Base-by-base conservation (phyloP, 1,140 invertebrate species). In the Leptopilina clavipes region DNA sequence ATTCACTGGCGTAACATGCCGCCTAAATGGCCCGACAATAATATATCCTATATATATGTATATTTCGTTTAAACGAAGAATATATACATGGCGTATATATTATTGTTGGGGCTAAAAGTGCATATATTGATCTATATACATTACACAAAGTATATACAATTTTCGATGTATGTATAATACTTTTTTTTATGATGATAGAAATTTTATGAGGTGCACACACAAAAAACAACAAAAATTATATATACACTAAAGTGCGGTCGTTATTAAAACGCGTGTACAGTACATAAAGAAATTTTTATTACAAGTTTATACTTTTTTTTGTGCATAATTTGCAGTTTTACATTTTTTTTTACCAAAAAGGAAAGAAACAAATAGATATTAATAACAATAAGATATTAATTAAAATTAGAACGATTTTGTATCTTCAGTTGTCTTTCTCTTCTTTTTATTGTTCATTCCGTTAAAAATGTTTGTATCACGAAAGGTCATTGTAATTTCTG, bases 1-100 rank as follows among this genome's bases (percentile, higher is more conserved):
- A 81, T 79, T 79, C 77, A 79, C 76, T 81, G 77, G 40, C 40
- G 25, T 31, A 75, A 56, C 48, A 48, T 74, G 59, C 70, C 22
- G 75, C 72, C 74, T 54, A 74, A 76, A 79, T 76, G 73, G 73
- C 54, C 70, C 54, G 52, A 76, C 72, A 75, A 75, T 75, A 54
- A 75, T 75, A 52, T 17, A 1, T 0, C 17, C n/a, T 22, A 43
- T 59, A 37, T 72, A 52, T 54, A 10, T 40, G 37, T 10, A 8
- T 22, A 22, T 59, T 59, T 59, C 19, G 18, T 12, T 22, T 59
- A 19, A 19, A 59, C 19, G n/a, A 52, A 3, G 48, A 17, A 52
- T 52, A 52, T 48, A 48, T 52, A 40, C 7, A 40, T 40, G 7
- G 25, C 9, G 25, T 31, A 31, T 31, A 40, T n/a, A 52, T 52